phyloP scores from a whole-genome alignment of 2,797 vertebrate species.

The Trichosurus vulpecula region DNA sequence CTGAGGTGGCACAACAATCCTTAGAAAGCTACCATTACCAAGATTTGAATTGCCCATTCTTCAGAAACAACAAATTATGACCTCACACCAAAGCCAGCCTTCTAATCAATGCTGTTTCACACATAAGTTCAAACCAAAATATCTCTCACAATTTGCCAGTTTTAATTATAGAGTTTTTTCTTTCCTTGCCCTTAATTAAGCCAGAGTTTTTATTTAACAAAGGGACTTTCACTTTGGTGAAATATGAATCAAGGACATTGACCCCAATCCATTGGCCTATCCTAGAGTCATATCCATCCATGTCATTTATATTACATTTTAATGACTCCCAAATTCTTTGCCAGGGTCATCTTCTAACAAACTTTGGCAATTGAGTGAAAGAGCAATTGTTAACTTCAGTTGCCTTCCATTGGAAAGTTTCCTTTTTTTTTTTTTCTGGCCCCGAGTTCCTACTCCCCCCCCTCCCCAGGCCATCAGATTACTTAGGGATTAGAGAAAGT shows the following conservation, averaged over 20 bases:
- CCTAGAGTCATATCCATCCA: neutral
- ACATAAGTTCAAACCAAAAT: neutral
- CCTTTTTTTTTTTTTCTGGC: neutral
- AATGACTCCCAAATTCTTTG: slow-evolving; percentile 32
- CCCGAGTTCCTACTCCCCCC: neutral
- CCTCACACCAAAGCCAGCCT: neutral
- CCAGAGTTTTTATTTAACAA: neutral
- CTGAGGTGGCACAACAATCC: neutral
- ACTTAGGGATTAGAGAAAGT: slow-evolving; percentile 2
- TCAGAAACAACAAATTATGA: neutral
- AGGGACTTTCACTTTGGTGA: neutral
- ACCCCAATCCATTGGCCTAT: neutral
- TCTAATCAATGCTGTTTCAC: neutral
- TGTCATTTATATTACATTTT: neutral
- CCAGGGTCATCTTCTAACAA: slow-evolving; percentile 25
- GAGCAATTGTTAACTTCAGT: neutral
- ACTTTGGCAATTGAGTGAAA: slow-evolving; percentile 26
- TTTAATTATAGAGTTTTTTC: neutral
- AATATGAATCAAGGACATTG: neutral
- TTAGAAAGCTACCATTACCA: neutral
- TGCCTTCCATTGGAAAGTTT: neutral
- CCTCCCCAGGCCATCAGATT: neutral
- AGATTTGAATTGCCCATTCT: neutral
- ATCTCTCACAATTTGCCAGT: neutral
- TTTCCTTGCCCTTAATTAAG: neutral